Evolutionary conservation across 2,888 invertebrate genomes (phyloP), one percentile per base, ranked within the genome.

Genomic region (Cataglyphis albicans): DNA sequence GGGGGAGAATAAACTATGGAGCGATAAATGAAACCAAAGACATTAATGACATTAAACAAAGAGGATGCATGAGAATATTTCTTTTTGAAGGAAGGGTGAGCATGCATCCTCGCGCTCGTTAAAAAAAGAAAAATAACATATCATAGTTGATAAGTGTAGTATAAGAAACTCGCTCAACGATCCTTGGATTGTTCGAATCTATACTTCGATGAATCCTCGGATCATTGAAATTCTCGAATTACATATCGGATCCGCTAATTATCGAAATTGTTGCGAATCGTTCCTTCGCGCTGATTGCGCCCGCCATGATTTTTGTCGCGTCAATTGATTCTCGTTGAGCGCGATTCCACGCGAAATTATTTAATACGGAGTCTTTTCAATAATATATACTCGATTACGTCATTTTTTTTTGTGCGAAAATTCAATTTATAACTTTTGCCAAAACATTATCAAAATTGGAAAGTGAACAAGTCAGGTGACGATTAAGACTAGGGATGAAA

Each of bases 141-240:
- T 78, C 70, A 48, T 78, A 64, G 15, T 32, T 59, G 12, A 35
- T 64, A 78, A 78, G 70, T 1, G 2, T 78, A 78, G 78, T 18
- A 15, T 21, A 52, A 80, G 38, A 32, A 64, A 75, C 72, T 6
- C 35, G 72, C 72, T 72, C 78, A 72, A 70, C 70, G 78, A 70
- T 78, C 57, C 57, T 61, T 15, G 72, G 59, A 59, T 78, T 41
- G 10, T 48, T 78, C 57, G 78, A 78, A 61, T 7, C 35, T 59
- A 48, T 59, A 35, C 44, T 63, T 80, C 59, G 78, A 38, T 32
- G 59, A 59, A 80, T 80, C 35, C 78, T 80, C n/a, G 72, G 78
- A 59, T 70, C 70, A 70, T 78, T 78, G 70, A 59, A 52, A 57
- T 64, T n/a, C 21, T 76, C 76, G 67, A 41, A 64, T 59, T 35